These are phyloP conservation scores for Cossypha polioptera DNA, from an alignment of 2,797 vertebrate genomes.

Conservation along the genomic window DNA sequence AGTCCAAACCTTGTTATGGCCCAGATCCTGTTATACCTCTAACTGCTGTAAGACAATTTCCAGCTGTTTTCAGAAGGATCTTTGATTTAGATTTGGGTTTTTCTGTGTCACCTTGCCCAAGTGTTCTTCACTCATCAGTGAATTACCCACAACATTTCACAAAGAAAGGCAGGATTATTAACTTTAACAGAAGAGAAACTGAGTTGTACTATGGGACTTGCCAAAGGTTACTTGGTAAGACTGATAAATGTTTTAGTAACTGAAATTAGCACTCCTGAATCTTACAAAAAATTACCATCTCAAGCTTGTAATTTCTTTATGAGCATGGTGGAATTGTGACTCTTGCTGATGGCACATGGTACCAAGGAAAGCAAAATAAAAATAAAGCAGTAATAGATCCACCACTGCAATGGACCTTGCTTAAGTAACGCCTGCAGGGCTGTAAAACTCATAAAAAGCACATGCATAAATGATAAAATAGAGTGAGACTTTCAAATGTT, in stretches of 20 bases:
- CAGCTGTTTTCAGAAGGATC: neutral
- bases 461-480: slow-evolving; percentile 71
- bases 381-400: slow-evolving; percentile 30
- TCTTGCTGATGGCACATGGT: neutral
- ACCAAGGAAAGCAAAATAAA: slow-evolving; percentile 17
- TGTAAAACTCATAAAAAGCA: slow-evolving; percentile 70
- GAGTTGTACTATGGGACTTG: neutral
- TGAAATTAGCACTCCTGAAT: neutral
- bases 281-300: neutral
- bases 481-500: slow-evolving; percentile 69
- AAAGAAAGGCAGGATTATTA: neutral
- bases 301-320: neutral
- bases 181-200: neutral
- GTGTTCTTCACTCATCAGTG: neutral
- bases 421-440: slow-evolving; percentile 61
- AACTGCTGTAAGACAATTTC: neutral
- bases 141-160: neutral
- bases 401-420: slow-evolving; percentile 33
- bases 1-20: neutral
- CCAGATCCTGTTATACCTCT: neutral
- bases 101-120: neutral
- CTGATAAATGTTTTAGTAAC: neutral
- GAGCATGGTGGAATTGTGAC: neutral
- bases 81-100: neutral
- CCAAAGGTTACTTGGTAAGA: neutral